Evolutionary conservation across 2,113 vertebrate genomes (phyloP).

Genomic region (Pseudolaguvia tuberculata): DNA sequence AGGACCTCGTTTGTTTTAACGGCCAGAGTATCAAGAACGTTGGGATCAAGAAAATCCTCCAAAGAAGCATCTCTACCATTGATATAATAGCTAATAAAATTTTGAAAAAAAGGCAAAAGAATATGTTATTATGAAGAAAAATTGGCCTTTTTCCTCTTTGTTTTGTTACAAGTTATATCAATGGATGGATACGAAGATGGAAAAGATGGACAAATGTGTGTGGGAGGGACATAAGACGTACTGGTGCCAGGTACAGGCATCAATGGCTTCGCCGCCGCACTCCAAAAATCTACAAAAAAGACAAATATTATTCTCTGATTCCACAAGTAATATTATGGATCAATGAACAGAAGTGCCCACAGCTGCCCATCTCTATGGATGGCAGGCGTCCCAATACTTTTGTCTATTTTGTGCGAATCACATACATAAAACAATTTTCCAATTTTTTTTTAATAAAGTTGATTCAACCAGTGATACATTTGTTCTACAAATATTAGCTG

Average conservation of each 20-base stretch:
- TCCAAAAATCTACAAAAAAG: conserved; percentile 78
- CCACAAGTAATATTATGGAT: too few relatives aligned
- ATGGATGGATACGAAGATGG: too few relatives aligned
- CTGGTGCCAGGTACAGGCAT: conserved; percentile 93
- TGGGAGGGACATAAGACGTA: conserved; percentile 60
- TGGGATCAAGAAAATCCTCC: conserved; percentile 82
- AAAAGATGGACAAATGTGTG: too few relatives aligned
- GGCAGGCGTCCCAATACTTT: too few relatives aligned
- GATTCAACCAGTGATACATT: too few relatives aligned
- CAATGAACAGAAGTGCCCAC: too few relatives aligned
- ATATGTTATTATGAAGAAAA: too few relatives aligned
- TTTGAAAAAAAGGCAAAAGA: not conserved
- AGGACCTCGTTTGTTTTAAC: conserved; percentile 67
- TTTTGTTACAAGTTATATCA: too few relatives aligned
- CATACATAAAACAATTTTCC: not conserved
- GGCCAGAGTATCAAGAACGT: conserved; percentile 78
- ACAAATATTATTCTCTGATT: not conserved
- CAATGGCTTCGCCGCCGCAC: conserved; percentile 72
- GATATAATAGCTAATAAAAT: conserved; percentile 81
- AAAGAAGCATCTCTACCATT: conserved; percentile 79
- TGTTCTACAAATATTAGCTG: not conserved
- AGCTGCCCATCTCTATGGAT: too few relatives aligned
- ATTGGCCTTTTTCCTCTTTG: too few relatives aligned
- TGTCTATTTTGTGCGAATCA: not conserved
- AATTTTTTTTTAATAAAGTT: not conserved